These are phyloP conservation scores for Muscidifurax raptorellus DNA, from an alignment of 1,140 invertebrate genomes.

Conservation along the genomic window DNA sequence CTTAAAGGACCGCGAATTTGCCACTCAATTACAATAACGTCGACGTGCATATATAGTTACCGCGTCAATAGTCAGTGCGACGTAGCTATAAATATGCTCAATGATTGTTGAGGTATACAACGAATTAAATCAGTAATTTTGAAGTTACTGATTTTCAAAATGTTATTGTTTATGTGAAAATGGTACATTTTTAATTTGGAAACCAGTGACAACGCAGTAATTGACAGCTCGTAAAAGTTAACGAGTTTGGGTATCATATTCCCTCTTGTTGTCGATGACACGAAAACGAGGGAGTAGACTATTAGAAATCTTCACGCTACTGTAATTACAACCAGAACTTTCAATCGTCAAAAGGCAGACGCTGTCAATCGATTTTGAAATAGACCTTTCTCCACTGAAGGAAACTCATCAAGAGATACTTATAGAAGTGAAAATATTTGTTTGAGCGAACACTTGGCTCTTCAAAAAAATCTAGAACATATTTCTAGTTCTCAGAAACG, in stretches of 20 bases:
- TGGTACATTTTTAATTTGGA: no score
- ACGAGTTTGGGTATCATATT: background rate
- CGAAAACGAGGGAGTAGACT: background rate
- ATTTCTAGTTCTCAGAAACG: background rate
- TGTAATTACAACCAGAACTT: slow-evolving; percentile 6
- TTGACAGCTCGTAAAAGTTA: background rate
- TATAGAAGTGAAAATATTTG: background rate
- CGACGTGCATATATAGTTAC: background rate
- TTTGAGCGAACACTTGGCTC: background rate
- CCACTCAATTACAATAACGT: slow-evolving; percentile 22
- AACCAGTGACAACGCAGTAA: no score
- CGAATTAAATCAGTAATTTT: background rate
- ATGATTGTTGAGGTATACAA: no score
- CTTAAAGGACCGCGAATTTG: slow-evolving; percentile 38
- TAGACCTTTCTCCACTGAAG: background rate
- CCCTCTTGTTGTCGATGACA: background rate
- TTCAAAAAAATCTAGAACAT: background rate
- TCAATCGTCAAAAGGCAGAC: slow-evolving; percentile 8
- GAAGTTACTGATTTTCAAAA: background rate
- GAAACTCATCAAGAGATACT: background rate
- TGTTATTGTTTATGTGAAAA: background rate
- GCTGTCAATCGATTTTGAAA: slow-evolving; percentile 24
- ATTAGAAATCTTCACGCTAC: background rate
- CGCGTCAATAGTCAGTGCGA: background rate
- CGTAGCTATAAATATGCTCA: no score